Conservation (phyloP, 1,140 invertebrate genomes). For the Centruroides sculpturatus region DNA sequence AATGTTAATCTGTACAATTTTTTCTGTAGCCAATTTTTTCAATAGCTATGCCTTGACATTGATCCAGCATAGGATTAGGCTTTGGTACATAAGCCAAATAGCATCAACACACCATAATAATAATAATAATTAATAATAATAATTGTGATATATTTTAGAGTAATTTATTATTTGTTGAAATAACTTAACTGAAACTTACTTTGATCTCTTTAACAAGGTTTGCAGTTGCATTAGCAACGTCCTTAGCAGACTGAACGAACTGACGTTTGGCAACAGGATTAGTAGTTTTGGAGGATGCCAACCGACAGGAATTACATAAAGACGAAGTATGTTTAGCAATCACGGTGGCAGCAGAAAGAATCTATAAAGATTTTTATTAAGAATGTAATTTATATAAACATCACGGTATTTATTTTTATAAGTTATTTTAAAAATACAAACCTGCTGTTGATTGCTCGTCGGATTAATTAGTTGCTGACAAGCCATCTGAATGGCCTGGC, state of each 20-base stretch:
- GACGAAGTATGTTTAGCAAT: slow-evolving; percentile 94
- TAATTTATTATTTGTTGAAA: no score
- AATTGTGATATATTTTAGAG: no score
- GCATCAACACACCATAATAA: no score
- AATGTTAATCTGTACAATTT: no score
- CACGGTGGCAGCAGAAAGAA: slow-evolving; percentile 76
- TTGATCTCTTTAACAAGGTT: slow-evolving; percentile 91
- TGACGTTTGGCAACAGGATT: slow-evolving; percentile 90
- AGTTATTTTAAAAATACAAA: slow-evolving; percentile 12
- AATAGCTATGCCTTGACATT: no score
- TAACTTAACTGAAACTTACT: slow-evolving; percentile 21
- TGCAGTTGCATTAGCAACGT: slow-evolving; percentile 92
- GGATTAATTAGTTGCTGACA: slow-evolving; percentile 64
- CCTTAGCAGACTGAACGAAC: slow-evolving; percentile 93
- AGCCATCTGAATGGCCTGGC: slow-evolving; percentile 73
- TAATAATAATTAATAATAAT: no score
- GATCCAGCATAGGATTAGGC: no score
- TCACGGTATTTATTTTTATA: no score
- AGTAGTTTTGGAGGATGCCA: slow-evolving; percentile 76
- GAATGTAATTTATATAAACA: no score
- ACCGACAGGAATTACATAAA: slow-evolving; percentile 83
- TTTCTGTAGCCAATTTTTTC: no score
- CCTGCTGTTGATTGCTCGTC: slow-evolving; percentile 63
- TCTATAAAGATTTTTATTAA: slow-evolving; percentile 31
- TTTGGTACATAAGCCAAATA: no score